Evolutionary conservation across 2,797 vertebrate species (phyloP), one percentile per base, ranked within the genome.

Genomic region (Florisuga fusca): DNA sequence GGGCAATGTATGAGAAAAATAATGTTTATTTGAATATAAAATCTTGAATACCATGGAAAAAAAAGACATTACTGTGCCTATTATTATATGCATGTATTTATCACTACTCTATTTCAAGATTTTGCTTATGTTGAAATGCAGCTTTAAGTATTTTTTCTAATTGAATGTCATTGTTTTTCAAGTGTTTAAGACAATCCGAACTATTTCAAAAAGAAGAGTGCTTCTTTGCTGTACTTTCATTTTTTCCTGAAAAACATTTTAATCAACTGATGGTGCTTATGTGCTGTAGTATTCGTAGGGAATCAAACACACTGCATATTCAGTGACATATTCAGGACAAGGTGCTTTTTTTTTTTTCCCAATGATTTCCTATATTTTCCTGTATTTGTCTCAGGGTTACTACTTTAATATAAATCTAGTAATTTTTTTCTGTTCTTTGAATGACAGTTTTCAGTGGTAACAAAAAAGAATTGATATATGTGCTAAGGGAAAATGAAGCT

Each of bases 121-220:
- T 91, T 94, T 78, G 7, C 10, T 81, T 84, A 31, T 66, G 73
- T 72, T 55, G 23, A 89, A 89, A 69, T 34, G 22, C 9, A 72
- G 2, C 14, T 92, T 80, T 69, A 89, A 89, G 22, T 86, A 89
- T 87, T 89, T 95, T 91, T 38, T 29, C 15, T 69, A 87, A 75
- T 31, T 66, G 7, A 54, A 36, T 93, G 71, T 78, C 9, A 12
- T 62, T 61, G 71, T 55, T 89, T 85, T 87, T 31, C 34, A 57
- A 75, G 22, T 50, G 11, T 80, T 89, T 73, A 25, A 93, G 55
- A 92, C 21, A 88, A 58, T 57, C 26, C 26, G 41, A 94, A 59
- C 34, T 77, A 26, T 96, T 96, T 90, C 54, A 69, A 12, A 77
- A 83, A 90, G 81, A 64, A 69, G 84, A 88, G n/a, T 57, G 10